Conservation (phyloP, 53 echinoderm and acorn worm genomes). For the Stichopus horrens region DNA sequence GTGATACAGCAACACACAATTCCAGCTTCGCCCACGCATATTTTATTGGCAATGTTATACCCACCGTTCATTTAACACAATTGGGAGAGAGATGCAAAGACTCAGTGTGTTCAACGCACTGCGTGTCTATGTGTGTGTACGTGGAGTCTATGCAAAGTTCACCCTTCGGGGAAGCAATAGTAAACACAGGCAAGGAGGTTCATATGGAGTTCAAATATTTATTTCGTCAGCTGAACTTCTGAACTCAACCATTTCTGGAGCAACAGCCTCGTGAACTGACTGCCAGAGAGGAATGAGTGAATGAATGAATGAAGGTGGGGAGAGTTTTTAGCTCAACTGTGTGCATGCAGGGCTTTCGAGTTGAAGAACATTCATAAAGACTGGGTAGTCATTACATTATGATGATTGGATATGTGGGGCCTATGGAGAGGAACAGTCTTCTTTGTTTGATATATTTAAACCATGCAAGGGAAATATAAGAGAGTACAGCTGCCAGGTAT, state of each 20-base stretch:
- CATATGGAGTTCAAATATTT: conserved; percentile 29
- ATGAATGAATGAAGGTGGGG: no score
- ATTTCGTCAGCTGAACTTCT: not conserved
- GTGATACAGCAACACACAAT: not conserved
- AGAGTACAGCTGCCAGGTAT: no score
- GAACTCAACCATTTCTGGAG: not conserved
- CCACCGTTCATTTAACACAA: not conserved
- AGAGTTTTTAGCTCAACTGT: no score
- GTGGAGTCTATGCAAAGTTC: not conserved
- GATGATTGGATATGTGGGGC: no score
- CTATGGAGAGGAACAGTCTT: no score
- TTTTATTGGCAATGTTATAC: not conserved
- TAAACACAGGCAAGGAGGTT: conserved; percentile 9
- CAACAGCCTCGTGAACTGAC: not conserved
- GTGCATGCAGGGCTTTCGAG: no score
- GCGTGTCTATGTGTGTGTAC: not conserved
- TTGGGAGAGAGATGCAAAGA: not conserved
- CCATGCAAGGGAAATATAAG: no score
- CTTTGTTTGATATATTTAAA: no score
- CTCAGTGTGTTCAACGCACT: not conserved
- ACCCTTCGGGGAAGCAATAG: conserved; percentile 22
- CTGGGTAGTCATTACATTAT: no score
- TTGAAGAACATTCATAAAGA: no score
- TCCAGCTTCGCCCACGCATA: not conserved
- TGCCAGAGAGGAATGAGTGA: no score